Evolutionary conservation across 2,888 invertebrate genomes (phyloP).

Genomic region (Elmis aenea): DNA sequence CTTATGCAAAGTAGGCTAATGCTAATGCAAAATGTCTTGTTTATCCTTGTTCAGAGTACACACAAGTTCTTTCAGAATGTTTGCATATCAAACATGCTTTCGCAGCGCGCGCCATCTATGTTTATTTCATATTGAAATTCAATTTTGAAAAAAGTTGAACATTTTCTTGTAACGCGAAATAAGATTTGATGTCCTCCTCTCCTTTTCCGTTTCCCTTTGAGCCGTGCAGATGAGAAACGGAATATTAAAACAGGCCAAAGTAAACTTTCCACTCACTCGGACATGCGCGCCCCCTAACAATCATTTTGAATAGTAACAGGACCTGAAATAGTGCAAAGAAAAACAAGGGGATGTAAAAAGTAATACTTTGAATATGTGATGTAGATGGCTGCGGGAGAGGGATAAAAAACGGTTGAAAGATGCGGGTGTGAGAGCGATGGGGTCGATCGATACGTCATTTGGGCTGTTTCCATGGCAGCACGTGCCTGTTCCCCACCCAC

Average conservation of each 20-base stretch:
- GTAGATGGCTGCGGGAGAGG: constrained; percentile 40
- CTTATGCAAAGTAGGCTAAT: constrained; percentile 20
- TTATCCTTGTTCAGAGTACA: constrained; percentile 26
- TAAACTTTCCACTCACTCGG: constrained; percentile 29
- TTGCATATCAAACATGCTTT: constrained; percentile 26
- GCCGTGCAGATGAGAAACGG: constrained; percentile 29
- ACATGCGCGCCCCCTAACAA: constrained; percentile 20
- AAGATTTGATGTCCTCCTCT: constrained; percentile 27
- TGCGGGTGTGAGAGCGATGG: constrained; percentile 40
- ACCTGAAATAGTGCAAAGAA: constrained; percentile 41
- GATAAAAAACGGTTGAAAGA: constrained; percentile 32
- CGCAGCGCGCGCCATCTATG: constrained; percentile 19
- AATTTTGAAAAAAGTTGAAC: constrained; percentile 27
- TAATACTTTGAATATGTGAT: constrained; percentile 51
- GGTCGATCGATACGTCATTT: constrained; percentile 51
- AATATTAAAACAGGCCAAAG: constrained; percentile 36
- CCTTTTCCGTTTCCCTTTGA: constrained; percentile 23
- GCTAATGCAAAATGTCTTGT: constrained; percentile 23
- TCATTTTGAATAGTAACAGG: constrained; percentile 33
- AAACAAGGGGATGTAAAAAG: constrained; percentile 45
- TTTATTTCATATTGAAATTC: constrained; percentile 27
- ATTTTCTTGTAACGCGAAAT: constrained; percentile 26
- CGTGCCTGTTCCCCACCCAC: constrained; percentile 44
- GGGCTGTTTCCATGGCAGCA: constrained; percentile 52
- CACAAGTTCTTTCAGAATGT: constrained; percentile 24